Percentiles rank a stretch among this genome's conserved stretches.
Evolutionary conservation across 2,888 invertebrate species (phyloP).

Genomic region (Podotricha telesiphe): DNA sequence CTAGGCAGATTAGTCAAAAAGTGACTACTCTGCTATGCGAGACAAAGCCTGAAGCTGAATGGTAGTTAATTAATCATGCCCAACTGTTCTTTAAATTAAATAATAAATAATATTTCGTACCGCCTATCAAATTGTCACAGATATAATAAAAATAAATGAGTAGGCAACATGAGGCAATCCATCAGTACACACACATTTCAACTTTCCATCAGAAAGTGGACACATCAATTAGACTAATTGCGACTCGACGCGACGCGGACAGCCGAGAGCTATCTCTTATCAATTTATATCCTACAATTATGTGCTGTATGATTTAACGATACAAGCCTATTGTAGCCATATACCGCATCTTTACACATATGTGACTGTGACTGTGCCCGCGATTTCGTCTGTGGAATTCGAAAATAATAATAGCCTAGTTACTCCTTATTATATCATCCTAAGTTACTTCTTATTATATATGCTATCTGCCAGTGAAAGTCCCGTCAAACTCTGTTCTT

Average conservation of each 20-base stretch:
- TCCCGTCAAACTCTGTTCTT: no score
- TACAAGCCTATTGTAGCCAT: background rate
- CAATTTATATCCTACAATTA: conserved; percentile 31
- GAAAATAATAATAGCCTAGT: no score
- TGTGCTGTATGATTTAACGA: conserved; percentile 12
- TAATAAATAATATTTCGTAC: conserved; percentile 14
- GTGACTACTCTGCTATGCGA: no score
- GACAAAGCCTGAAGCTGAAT: no score
- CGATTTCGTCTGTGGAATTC: no score
- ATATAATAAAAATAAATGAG: conserved; percentile 8
- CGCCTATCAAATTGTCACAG: conserved; percentile 17
- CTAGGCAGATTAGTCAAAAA: no score
- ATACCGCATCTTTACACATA: background rate
- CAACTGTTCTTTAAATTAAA: background rate
- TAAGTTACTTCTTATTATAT: no score
- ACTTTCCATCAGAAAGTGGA: conserved; percentile 47
- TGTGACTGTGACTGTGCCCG: no score
- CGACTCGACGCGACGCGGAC: conserved; percentile 25
- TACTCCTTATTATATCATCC: no score
- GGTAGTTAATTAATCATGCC: background rate
- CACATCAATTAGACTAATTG: conserved; percentile 47
- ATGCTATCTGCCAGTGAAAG: no score
- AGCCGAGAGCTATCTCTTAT: conserved; percentile 29
- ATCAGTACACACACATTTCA: conserved; percentile 32
- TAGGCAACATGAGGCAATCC: conserved; percentile 20